Evolutionary conservation across 2,797 vertebrate genomes (phyloP).

Genomic region (Todus mexicanus): DNA sequence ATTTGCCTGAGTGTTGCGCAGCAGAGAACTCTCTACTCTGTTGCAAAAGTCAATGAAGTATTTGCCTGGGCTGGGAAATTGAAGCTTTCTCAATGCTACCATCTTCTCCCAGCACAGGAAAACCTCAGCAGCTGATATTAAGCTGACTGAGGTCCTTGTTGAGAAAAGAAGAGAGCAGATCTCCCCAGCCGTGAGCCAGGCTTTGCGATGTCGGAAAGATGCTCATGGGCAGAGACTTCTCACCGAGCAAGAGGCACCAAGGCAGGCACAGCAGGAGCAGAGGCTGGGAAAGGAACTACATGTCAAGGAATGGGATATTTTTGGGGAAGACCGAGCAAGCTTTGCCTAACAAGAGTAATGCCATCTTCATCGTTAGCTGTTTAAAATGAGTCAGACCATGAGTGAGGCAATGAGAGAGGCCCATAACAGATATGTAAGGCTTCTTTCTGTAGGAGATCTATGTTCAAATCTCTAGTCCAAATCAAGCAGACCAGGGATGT

Average conservation of each 20-base stretch:
- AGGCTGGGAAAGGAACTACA: not conserved
- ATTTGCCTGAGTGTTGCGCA: not conserved
- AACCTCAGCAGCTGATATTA: not conserved
- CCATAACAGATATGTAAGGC: not conserved
- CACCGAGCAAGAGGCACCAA: not conserved
- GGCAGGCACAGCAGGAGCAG: not conserved
- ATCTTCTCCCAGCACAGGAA: not conserved
- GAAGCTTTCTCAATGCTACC: not conserved
- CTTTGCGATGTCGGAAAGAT: not conserved
- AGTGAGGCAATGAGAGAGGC: not conserved
- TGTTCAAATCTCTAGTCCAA: not conserved
- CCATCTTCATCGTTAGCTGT: not conserved
- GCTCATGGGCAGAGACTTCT: not conserved
- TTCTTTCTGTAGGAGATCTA: not conserved
- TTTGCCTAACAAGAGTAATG: not conserved
- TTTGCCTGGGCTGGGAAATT: not conserved
- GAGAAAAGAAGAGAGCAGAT: not conserved
- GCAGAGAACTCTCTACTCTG: not conserved
- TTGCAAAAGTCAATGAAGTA: not conserved
- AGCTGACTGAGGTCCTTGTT: fast-evolving
- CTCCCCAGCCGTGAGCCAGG: not conserved
- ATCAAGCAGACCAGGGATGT: not conserved
- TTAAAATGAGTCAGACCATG: not conserved
- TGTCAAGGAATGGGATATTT: not conserved
- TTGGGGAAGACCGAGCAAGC: not conserved